Evolutionary conservation across 2,888 invertebrate genomes (phyloP), one percentile per base, ranked within the genome.

Genomic region (Steinernema scapterisci): DNA sequence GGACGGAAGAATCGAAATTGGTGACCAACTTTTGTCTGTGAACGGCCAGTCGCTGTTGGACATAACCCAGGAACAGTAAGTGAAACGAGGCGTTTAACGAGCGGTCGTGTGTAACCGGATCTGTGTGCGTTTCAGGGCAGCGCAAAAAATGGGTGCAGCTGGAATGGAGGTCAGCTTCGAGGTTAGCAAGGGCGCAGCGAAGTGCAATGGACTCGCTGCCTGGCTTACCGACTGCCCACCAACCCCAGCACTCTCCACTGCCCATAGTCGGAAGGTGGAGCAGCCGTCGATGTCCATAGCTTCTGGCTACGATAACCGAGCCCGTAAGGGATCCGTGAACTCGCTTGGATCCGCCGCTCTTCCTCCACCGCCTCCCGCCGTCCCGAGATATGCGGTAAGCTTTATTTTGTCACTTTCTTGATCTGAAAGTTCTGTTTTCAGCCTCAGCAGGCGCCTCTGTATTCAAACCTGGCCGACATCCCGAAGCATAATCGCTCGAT

Each of bases 161-260:
- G 96, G 97, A 9, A 94, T 94, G 51, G 92, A 94, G 5, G 97
- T 99, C 38, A 93, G 93, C 7, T 89, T 99, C 79, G 95, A 96
- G 89, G 97, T 99, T 77, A 96, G 95, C 27, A 97, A 97, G 89
- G 95, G 97, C 89, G 97, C 96, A 71, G 99, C 97, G 71, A 93
- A 96, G 85, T 93, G 94, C 88, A 97, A 99, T 89, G 97, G 97
- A 31, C 90, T 99, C 74, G 95, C 95, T 19, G 94, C 78, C 25
- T 80, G 78, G 75, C 71, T 82, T 31, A 71, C 43, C 51, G 51
- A 72, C 46, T 48, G 19, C 23, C 73, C 51, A 7, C 70, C 70
- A 21, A 73, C 45, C 23, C 63, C 25, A 9, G 63, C 31, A 43
- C n/a, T 27, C 23, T 54, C 52, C 70, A 73, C 70, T 44, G 73